A percentile compares a stretch with the other conserved stretches of the same genome.
Conservation (phyloP, 2,888 invertebrate species). For the Dexiosoma caninum region DNA sequence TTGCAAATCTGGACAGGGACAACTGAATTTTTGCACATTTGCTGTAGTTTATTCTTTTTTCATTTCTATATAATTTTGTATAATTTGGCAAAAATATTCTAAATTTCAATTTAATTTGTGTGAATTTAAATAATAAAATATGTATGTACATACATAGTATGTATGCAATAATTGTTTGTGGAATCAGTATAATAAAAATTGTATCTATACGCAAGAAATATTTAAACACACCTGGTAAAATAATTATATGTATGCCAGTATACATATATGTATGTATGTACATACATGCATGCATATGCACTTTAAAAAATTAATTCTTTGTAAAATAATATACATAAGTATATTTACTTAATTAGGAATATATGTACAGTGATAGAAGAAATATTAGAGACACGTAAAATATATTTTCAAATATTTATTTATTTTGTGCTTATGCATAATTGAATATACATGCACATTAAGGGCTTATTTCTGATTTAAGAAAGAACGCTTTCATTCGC, state of each 20-base stretch:
- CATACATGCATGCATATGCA: neutral
- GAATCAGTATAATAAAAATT: neutral
- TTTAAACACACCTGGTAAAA: neutral
- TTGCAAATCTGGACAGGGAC: neutral
- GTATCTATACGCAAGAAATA: neutral
- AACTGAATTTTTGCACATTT: conserved; percentile 51
- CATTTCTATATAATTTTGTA: conserved; percentile 23
- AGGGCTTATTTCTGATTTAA: too few species aligned
- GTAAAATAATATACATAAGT: too few species aligned
- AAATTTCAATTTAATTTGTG: conserved; percentile 53
- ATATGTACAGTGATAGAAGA: too few species aligned
- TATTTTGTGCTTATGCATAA: too few species aligned
- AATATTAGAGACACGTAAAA: too few species aligned
- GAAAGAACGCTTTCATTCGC: too few species aligned
- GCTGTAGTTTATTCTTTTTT: conserved; percentile 30
- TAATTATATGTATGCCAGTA: neutral
- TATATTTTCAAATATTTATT: too few species aligned
- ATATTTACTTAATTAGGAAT: too few species aligned
- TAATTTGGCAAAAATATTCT: conserved; percentile 57
- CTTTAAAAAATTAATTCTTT: too few species aligned
- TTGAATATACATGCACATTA: too few species aligned
- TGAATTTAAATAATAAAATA: conserved; percentile 23
- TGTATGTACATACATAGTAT: too few species aligned
- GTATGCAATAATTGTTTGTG: conserved; percentile 6
- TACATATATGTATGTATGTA: neutral